Conservation (phyloP, 2,797 vertebrate species). For the Loriculus beryllinus region DNA sequence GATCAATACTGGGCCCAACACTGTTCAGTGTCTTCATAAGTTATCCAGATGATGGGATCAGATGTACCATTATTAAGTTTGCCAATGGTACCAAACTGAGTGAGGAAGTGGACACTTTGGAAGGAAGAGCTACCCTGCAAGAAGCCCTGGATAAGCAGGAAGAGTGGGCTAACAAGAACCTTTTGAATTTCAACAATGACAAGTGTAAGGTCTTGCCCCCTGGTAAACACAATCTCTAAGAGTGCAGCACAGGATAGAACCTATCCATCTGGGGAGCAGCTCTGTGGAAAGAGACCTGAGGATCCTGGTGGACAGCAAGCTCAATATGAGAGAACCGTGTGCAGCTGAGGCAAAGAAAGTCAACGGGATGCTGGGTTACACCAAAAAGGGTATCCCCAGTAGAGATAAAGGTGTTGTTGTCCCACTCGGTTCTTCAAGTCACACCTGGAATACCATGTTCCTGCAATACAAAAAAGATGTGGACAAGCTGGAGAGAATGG, state of each 20-base stretch:
- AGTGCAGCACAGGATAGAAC: background rate
- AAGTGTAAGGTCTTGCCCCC: background rate
- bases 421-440: background rate
- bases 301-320: background rate
- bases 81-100: background rate
- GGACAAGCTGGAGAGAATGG: background rate
- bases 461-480: background rate
- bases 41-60: background rate
- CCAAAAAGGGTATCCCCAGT: background rate
- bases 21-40: background rate
- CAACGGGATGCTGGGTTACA: background rate
- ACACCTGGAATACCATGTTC: background rate
- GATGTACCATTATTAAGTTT: background rate
- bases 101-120: background rate
- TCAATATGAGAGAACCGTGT: background rate
- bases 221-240: background rate
- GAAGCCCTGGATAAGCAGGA: background rate
- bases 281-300: background rate
- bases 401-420: background rate
- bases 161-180: background rate
- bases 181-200: background rate
- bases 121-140: background rate
- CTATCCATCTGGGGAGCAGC: background rate
- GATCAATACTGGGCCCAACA: background rate
- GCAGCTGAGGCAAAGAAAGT: background rate